These are phyloP conservation scores for Lepilemur ruficaudatus DNA, from an alignment of 2,797 vertebrate species.

Conservation along the genomic window DNA sequence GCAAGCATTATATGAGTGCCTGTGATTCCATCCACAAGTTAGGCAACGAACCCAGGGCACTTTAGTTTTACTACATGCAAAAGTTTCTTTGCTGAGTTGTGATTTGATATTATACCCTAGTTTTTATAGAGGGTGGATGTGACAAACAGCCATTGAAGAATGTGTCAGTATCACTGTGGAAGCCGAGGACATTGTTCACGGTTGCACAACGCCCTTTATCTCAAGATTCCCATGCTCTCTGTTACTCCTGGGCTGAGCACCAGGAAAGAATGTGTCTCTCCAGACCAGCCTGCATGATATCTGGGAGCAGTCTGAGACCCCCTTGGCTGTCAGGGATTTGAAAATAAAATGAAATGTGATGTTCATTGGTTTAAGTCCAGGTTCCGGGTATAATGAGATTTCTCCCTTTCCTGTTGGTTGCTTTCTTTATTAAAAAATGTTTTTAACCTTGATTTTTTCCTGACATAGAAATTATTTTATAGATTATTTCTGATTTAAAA, in stretches of 20 bases:
- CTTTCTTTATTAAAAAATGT: background rate
- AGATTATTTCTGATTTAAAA: conserved; percentile 31
- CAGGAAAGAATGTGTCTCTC: background rate
- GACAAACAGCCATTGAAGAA: conserved; percentile 17
- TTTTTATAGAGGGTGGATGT: conserved; percentile 52
- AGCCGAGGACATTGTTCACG: background rate
- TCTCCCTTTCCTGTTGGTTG: background rate
- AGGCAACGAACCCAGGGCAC: background rate
- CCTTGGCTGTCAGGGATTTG: background rate
- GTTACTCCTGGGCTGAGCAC: background rate
- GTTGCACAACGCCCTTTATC: conserved; percentile 33
- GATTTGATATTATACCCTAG: background rate
- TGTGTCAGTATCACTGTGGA: background rate
- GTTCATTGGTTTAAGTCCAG: background rate
- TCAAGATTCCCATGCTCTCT: background rate
- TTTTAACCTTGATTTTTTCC: background rate
- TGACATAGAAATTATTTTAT: background rate
- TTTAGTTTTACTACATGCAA: background rate
- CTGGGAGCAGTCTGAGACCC: background rate
- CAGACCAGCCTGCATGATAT: accelerated
- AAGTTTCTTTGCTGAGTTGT: conserved; percentile 39
- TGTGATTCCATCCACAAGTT: background rate
- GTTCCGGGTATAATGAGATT: background rate
- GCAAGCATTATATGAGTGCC: background rate
- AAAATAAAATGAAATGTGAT: background rate